phyloP scores from a whole-genome alignment of 2,888 invertebrate species.

The Drosophila meridionalis region DNA sequence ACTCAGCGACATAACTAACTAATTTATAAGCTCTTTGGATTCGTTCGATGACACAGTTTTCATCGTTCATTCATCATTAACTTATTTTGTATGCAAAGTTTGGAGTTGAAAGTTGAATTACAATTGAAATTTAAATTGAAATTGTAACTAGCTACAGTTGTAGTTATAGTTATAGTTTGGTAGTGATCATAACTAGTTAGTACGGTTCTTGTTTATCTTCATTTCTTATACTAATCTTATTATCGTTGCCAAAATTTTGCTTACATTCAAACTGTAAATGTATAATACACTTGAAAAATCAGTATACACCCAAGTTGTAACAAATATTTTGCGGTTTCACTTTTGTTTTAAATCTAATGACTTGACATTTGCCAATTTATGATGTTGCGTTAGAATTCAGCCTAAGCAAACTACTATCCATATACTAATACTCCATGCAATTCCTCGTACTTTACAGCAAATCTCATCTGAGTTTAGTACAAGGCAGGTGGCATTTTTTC shows the following conservation, averaged over 20 bases:
- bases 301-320: constrained; percentile 15
- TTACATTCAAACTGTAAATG: constrained; percentile 44
- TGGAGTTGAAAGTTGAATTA: background rate
- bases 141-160: background rate
- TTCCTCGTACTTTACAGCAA: background rate
- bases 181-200: background rate
- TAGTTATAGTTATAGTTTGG: background rate
- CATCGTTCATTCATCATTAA: constrained; percentile 3
- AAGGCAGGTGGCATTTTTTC: constrained; percentile 2
- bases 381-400: constrained; percentile 30
- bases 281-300: constrained; percentile 41
- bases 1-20: constrained; percentile 2
- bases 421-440: constrained; percentile 8
- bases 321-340: constrained; percentile 15
- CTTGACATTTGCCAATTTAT: constrained; percentile 17
- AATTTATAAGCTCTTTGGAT: constrained; percentile 28
- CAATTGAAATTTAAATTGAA: background rate
- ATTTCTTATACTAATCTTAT: background rate
- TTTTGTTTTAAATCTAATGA: background rate
- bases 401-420: background rate
- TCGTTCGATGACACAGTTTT: constrained; percentile 15
- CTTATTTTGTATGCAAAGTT: constrained; percentile 6
- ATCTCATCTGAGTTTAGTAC: constrained; percentile 12
- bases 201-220: constrained; percentile 16
- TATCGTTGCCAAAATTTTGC: constrained; percentile 17